Evolutionary conservation across 2,113 vertebrate genomes (phyloP), one percentile per base, ranked within the genome.

Genomic region (Perognathus longimembris): DNA sequence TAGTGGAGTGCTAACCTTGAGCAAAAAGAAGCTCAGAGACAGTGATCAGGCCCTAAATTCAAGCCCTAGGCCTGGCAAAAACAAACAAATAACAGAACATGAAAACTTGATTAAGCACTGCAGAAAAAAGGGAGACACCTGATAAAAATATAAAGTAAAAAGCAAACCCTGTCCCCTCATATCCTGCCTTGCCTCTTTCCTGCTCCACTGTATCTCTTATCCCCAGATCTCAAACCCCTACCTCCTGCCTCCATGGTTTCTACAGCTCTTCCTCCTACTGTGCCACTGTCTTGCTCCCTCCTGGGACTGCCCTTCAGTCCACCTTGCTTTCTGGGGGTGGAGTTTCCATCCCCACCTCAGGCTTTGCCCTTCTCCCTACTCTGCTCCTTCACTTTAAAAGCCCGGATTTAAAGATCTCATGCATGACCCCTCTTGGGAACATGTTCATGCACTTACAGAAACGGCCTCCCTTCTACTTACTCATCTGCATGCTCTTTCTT

Each of bases 51-150:
- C 45, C 6, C 45, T 45, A 11, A 45, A 45, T 45, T 45, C 45
- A 45, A 45, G 45, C 6, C 45, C 45, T 45, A 45, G 45, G 45
- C 6, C 45, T 45, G 45, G 45, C 50, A 54, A 12, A 54, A 12
- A 54, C 45, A 54, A 11, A 17, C 50, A 15, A 12, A 12, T 12
- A 4, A 12, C 2, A 12, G 17, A 20, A 17, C 11, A 54, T 17
- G 50, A 54, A 54, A 54, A 54, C 14, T 54, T 7, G 59, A 91
- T 54, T 10, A 64, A 91, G 61, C 64, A 30, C 18, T 40, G 32
- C 20, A 86, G 75, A 69, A 83, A 90, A 12, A 74, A 88, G 36
- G 57, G 69, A 57, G 36, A 87, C 6, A n/a, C 34, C 61, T 63
- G 21, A 34, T 78, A 50, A 76, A 79, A 57, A 10, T 80, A 10